phyloP scores from a whole-genome alignment of 1,140 invertebrate genomes.

The Leptestheria dahalacensis region DNA sequence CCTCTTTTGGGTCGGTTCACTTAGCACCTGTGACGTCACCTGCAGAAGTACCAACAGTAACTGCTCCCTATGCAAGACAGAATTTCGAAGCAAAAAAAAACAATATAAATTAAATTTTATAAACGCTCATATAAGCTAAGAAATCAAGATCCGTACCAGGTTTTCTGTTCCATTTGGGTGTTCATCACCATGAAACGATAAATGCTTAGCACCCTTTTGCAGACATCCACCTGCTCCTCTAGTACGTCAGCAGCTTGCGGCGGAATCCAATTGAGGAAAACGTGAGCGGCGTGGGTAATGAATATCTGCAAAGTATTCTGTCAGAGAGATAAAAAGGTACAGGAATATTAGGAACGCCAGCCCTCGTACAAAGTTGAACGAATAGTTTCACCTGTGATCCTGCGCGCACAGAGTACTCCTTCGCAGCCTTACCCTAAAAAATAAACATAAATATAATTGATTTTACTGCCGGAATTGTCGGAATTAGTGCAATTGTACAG shows the following conservation, averaged over 20 bases:
- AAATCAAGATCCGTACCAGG: slow-evolving; percentile 79
- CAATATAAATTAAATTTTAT: slow-evolving; percentile 7
- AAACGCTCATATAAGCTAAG: too few species aligned
- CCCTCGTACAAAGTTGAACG: background rate
- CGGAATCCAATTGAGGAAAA: slow-evolving; percentile 54
- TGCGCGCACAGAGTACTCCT: slow-evolving; percentile 36
- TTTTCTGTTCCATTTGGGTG: slow-evolving; percentile 73
- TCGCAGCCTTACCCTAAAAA: background rate
- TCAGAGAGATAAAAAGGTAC: slow-evolving; percentile 21
- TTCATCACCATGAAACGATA: slow-evolving; percentile 97
- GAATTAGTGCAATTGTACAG: too few species aligned
- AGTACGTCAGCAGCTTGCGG: slow-evolving; percentile 31
- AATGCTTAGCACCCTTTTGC: slow-evolving; percentile 89
- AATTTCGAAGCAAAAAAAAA: slow-evolving; percentile 10
- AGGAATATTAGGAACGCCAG: background rate
- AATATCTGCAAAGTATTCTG: slow-evolving; percentile 85
- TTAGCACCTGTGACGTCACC: slow-evolving; percentile 79
- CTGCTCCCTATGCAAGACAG: slow-evolving; percentile 52
- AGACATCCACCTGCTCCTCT: slow-evolving; percentile 89
- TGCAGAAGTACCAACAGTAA: slow-evolving; percentile 70
- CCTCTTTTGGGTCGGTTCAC: slow-evolving; percentile 52
- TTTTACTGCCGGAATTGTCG: too few species aligned
- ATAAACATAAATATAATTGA: background rate
- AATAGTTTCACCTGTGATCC: slow-evolving; percentile 43
- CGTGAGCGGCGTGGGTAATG: slow-evolving; percentile 87